Base-by-base conservation (phyloP, 2,113 vertebrate species). In the Oncorhynchus keta region DNA sequence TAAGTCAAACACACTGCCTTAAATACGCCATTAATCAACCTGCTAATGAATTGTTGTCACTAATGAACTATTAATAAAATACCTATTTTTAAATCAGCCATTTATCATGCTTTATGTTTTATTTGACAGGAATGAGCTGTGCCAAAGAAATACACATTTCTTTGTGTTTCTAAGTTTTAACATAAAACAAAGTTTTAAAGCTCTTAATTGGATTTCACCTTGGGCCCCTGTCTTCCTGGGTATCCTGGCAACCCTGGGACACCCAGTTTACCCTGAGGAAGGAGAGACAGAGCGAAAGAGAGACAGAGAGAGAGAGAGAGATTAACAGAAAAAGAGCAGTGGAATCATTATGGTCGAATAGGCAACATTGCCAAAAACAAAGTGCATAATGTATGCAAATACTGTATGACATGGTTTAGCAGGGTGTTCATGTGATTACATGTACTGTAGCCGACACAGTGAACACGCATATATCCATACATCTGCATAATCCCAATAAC, bases 41-140 rank as follows among this genome's bases (percentile, higher is more conserved):
- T 74, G 70, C 76, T 90, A 86, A 90, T 92, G 82, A 90, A 91
- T 88, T 79, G 85, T 85, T 88, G 88, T 87, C 85, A 77, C 86
- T 88, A 86, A 92, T 89, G 85, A 89, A 86, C 88, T 90, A 91
- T 91, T 90, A 91, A 92, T 91, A 90, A 93, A 91, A 89, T 81
- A 88, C 72, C 72, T 70, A 49, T 82, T 85, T 83, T 85, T 83
- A 77, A 86, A 90, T 81, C 85, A 84, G 86, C 75, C 80, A 89
- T 92, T 87, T 73, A 88, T 92, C 87, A 87, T 86, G 68, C 74
- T 84, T 86, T 85, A 83, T 86, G 84, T 90, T 89, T 89, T 88
- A 92, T 89, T 81, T 85, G 78, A 76, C 86, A 81, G 83, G 78
- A 90, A 81, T 85, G 79, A 78, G 77, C 79, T 68, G 1, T 66